A percentile compares a stretch with the other conserved stretches of the same genome.
phyloP scores from a whole-genome alignment of 2,888 invertebrate species.

The Laspeyria flexula region DNA sequence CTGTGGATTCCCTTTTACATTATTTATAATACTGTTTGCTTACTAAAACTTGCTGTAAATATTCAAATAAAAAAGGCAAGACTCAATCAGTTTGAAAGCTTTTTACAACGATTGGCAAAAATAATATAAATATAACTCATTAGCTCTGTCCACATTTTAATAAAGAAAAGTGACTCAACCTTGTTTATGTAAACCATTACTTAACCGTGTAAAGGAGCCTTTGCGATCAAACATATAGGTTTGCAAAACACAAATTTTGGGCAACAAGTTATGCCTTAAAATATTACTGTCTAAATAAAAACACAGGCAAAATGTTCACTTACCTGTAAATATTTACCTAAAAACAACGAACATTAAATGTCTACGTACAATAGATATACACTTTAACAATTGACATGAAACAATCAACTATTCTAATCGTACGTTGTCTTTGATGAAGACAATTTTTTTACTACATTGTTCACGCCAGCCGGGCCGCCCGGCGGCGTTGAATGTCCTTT shows the following conservation, averaged over 20 bases:
- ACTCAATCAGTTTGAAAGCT: background rate
- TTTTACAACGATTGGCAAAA: background rate
- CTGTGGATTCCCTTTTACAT: slow-evolving; percentile 32
- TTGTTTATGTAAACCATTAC: too few relatives aligned
- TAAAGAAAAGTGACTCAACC: background rate
- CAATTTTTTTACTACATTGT: slow-evolving; percentile 58
- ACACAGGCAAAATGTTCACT: slow-evolving; percentile 29
- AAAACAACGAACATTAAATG: slow-evolving; percentile 55
- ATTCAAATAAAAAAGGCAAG: background rate
- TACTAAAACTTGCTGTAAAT: slow-evolving; percentile 4
- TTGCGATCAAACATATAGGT: too few relatives aligned
- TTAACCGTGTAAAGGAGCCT: too few relatives aligned
- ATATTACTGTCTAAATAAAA: background rate
- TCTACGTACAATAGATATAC: slow-evolving; percentile 60
- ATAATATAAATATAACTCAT: background rate
- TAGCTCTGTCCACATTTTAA: background rate
- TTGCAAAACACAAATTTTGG: background rate
- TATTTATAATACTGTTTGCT: slow-evolving; percentile 12
- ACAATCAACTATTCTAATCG: slow-evolving; percentile 55
- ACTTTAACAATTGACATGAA: slow-evolving; percentile 78
- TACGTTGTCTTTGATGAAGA: slow-evolving; percentile 51
- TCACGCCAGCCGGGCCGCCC: slow-evolving; percentile 68
- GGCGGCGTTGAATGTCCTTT: slow-evolving; percentile 64
- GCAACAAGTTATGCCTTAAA: background rate
- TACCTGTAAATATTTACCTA: slow-evolving; percentile 56